These are phyloP conservation scores for Drosophila atroscutellata DNA, from an alignment of 2,888 invertebrate genomes.

Conservation along the genomic window DNA sequence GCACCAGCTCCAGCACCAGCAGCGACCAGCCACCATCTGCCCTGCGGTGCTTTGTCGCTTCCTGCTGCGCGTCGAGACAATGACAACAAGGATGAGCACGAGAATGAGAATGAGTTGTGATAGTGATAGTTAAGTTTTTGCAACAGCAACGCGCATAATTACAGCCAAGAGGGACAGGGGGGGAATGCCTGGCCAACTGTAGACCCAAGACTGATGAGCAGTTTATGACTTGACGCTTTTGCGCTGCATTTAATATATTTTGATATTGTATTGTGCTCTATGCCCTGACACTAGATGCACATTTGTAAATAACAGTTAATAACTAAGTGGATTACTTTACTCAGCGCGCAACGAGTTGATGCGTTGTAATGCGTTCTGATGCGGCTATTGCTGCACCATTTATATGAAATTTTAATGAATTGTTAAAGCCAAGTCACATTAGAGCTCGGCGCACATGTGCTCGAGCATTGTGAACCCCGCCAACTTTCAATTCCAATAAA, in stretches of 20 bases:
- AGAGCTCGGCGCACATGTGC: slow-evolving; percentile 36
- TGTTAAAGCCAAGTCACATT: slow-evolving; percentile 52
- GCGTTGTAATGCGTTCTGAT: slow-evolving; percentile 17
- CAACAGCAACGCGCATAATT: slow-evolving; percentile 73
- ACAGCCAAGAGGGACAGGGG: slow-evolving; percentile 41
- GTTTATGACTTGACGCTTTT: slow-evolving; percentile 83
- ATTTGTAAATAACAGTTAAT: slow-evolving; percentile 74
- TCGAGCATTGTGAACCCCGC: not conserved
- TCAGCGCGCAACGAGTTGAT: slow-evolving; percentile 1
- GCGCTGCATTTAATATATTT: slow-evolving; percentile 67
- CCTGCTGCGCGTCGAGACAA: slow-evolving; percentile 72
- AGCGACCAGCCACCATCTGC: slow-evolving; percentile 39
- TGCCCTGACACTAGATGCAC: slow-evolving; percentile 43
- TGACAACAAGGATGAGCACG: slow-evolving; percentile 40
- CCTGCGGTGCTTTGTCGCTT: slow-evolving; percentile 70
- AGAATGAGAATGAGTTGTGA: slow-evolving; percentile 64
- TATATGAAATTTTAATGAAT: slow-evolving; percentile 54
- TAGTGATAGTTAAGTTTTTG: slow-evolving; percentile 62
- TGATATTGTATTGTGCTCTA: slow-evolving; percentile 13
- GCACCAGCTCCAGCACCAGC: slow-evolving; percentile 5
- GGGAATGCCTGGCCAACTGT: slow-evolving; percentile 1
- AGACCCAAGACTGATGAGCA: slow-evolving; percentile 81
- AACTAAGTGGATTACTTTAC: slow-evolving; percentile 53
- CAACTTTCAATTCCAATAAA: slow-evolving; percentile 76
- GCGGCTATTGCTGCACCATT: slow-evolving; percentile 35